A percentile compares a stretch with the other conserved stretches of the same genome.
Evolutionary conservation across 2,888 invertebrate species (phyloP).

Genomic region (Nemoura dubitans): DNA sequence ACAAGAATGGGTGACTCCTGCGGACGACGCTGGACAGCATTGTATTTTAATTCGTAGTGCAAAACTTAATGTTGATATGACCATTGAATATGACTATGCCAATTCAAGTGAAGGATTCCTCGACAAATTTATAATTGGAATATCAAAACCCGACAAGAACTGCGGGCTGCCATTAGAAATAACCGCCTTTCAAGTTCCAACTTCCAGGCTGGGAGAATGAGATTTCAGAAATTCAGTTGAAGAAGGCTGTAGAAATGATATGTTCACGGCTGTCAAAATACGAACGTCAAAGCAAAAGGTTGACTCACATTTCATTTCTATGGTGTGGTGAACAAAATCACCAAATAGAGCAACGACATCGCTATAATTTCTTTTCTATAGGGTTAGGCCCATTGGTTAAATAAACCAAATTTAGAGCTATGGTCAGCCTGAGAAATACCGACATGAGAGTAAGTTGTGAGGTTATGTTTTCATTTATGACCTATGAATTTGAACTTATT

Average conservation of each 20-base stretch:
- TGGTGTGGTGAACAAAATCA: too few species aligned
- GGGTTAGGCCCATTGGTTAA: too few species aligned
- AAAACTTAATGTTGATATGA: not conserved
- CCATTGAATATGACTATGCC: not conserved
- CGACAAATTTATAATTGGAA: not conserved
- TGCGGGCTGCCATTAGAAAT: not conserved
- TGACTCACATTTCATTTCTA: not conserved
- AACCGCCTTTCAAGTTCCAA: not conserved
- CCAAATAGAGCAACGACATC: too few species aligned
- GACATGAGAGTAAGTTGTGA: not conserved
- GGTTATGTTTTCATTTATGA: not conserved
- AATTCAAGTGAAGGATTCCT: not conserved
- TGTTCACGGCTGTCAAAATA: too few species aligned
- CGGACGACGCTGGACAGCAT: not conserved
- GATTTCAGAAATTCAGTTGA: not conserved
- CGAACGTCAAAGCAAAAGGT: not conserved
- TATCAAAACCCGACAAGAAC: not conserved
- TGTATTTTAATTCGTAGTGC: not conserved
- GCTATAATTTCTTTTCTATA: too few species aligned
- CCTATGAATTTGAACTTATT: not conserved
- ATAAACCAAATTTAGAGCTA: too few species aligned
- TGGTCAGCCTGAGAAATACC: not conserved
- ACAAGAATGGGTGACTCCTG: not conserved
- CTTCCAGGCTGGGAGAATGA: not conserved
- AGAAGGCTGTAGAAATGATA: too few species aligned